phyloP scores from a whole-genome alignment of 2,113 vertebrate species.

The Trachemys scripta region DNA sequence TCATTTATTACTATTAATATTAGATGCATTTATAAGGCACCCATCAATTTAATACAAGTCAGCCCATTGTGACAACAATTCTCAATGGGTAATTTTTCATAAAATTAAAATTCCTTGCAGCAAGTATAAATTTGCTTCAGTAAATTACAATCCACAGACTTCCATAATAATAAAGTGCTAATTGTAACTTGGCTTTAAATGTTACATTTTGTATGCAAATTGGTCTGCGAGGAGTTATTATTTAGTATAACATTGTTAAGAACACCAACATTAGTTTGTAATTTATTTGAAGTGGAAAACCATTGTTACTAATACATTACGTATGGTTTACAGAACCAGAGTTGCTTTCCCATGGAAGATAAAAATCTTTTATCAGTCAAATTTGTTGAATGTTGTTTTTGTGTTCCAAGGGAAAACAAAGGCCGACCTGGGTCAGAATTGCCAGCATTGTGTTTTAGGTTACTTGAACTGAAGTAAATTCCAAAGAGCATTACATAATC shows the following conservation, averaged over 20 bases:
- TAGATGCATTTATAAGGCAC: slow-evolving; percentile 59
- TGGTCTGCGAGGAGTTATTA: slow-evolving; percentile 77
- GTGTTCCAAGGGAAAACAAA: slow-evolving; percentile 70
- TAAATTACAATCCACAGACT: slow-evolving; percentile 75
- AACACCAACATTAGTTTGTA: slow-evolving; percentile 76
- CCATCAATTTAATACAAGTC: slow-evolving; percentile 59
- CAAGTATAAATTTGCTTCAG: slow-evolving; percentile 70
- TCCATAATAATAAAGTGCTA: slow-evolving; percentile 81
- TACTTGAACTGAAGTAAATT: slow-evolving; percentile 63
- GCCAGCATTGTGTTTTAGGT: slow-evolving; percentile 60
- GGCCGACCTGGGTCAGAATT: slow-evolving; percentile 64
- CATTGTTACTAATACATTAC: slow-evolving; percentile 77
- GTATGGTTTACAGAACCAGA: slow-evolving; percentile 68
- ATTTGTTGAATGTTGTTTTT: slow-evolving; percentile 61
- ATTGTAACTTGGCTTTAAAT: slow-evolving; percentile 83
- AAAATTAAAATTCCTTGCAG: slow-evolving; percentile 76
- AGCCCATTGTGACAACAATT: slow-evolving; percentile 65
- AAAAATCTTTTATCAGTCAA: slow-evolving; percentile 72
- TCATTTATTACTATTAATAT: slow-evolving; percentile 45
- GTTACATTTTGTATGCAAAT: slow-evolving; percentile 80
- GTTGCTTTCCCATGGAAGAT: slow-evolving; percentile 68
- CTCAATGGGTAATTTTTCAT: slow-evolving; percentile 77
- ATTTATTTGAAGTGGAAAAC: slow-evolving; percentile 78
- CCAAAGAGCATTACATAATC: slow-evolving; percentile 50
- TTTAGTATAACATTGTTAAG: slow-evolving; percentile 73